Base-by-base conservation (phyloP, 2,113 vertebrate species). In the Nematolebias whitei region DNA sequence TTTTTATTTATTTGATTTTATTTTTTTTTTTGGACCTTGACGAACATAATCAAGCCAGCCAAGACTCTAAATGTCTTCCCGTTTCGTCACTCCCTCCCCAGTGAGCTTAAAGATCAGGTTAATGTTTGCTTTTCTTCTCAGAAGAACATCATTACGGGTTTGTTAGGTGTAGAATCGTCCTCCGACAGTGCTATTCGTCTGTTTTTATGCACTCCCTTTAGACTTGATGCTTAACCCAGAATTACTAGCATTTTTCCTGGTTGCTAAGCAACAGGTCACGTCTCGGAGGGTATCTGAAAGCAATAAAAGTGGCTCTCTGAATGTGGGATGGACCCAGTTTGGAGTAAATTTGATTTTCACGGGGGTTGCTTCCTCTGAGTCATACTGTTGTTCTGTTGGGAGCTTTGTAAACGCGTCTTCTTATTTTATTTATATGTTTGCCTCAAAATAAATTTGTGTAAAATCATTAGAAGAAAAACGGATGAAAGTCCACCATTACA, bases 211-310 rank as follows among this genome's bases (percentile, higher is more conserved):
- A 35, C 39, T 72, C 81, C 35, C n/a, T n/a, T n/a, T n/a, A 40
- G 58, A 48, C 79, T 63, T 49, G 50, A 76, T 63, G 48, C 84
- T 76, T 76, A 82, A 79, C 79, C 81, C 68, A 75, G 79, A 66
- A 84, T 81, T 74, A 74, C 75, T 77, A 75, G 63, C 80, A 80
- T 58, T 76, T 73, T 81, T 41, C 58, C 49, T n/a, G 41, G 89
- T 90, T 91, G 85, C 90, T 83, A 83, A 68, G 90, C 88, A 91
- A 89, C 90, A 60, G 71, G 82, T 85, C 70, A 69, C 23, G 59
- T 85, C 71, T 87, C 63, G 1, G 12, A 85, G 79, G 65, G 49
- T 62, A 62, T 79, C 26, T 62, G 53, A 82, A 84, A 76, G 76
- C 67, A 76, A 75, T 84, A 79, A 71, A 74, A 78, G 72, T 60